Conservation (phyloP, 1,140 invertebrate species). For the Ganaspis sp. region DNA sequence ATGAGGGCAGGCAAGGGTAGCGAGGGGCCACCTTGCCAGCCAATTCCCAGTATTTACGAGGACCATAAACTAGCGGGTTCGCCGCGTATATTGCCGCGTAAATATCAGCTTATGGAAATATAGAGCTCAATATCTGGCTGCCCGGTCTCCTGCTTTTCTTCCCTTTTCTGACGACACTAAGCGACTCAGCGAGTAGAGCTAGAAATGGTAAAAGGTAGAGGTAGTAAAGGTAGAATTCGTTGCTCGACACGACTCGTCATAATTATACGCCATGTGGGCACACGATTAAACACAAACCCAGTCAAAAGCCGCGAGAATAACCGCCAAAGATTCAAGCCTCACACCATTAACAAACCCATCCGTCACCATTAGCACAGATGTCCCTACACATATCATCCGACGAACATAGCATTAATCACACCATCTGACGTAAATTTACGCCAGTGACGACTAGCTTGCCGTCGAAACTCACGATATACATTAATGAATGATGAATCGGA, state of each 20-base stretch:
- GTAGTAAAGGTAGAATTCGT: slow-evolving; percentile 18
- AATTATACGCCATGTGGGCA: slow-evolving; percentile 38
- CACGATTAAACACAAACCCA: slow-evolving; percentile 38
- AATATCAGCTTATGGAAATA: slow-evolving; percentile 79
- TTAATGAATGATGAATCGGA: slow-evolving; percentile 6
- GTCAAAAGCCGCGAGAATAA: slow-evolving; percentile 33
- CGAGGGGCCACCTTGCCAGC: slow-evolving; percentile 69
- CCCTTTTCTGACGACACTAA: slow-evolving; percentile 46
- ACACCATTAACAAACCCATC: slow-evolving; percentile 68
- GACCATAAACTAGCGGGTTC: slow-evolving; percentile 75
- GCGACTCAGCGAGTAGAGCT: neutral
- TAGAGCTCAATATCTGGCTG: slow-evolving; percentile 78
- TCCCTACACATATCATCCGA: slow-evolving; percentile 54
- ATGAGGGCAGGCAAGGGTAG: slow-evolving; percentile 57
- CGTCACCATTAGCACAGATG: slow-evolving; percentile 73
- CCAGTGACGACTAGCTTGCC: slow-evolving; percentile 37
- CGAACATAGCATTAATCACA: slow-evolving; percentile 70
- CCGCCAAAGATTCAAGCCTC: slow-evolving; percentile 46
- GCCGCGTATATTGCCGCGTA: slow-evolving; percentile 77
- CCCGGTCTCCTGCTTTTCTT: slow-evolving; percentile 63
- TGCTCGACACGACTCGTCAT: slow-evolving; percentile 36
- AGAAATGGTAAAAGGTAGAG: too few relatives aligned
- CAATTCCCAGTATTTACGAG: slow-evolving; percentile 78
- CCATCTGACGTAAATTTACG: slow-evolving; percentile 66
- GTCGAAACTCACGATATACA: slow-evolving; percentile 17